Conservation (phyloP, 2,888 invertebrate genomes). For the Malthinus seriepunctatus region DNA sequence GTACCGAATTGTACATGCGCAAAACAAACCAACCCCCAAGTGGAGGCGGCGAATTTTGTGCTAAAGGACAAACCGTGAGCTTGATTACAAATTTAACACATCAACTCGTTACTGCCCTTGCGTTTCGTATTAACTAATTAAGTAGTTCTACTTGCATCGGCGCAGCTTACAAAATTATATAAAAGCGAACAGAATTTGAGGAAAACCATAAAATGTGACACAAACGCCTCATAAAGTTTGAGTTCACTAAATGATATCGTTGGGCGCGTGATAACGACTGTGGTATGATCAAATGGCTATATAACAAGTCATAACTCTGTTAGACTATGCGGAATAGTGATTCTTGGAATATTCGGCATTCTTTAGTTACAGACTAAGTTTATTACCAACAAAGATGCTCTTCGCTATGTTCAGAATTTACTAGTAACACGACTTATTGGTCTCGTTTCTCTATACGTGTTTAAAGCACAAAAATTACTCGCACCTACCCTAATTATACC, state of each 20-base stretch:
- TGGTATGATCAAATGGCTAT: conserved; percentile 49
- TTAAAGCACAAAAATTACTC: not conserved
- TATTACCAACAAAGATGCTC: conserved; percentile 41
- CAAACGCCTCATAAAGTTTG: conserved; percentile 36
- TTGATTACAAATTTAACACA: conserved; percentile 33
- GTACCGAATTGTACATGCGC: conserved; percentile 47
- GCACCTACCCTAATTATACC: not conserved
- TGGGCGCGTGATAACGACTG: conserved; percentile 45
- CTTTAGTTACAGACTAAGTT: conserved; percentile 42
- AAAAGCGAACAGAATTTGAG: conserved; percentile 14
- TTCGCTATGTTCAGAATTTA: conserved; percentile 36
- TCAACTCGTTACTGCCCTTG: conserved; percentile 20
- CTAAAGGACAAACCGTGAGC: conserved; percentile 28
- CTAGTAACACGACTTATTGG: conserved; percentile 33
- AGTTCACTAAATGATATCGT: conserved; percentile 49
- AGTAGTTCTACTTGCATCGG: conserved; percentile 12
- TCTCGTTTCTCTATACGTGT: conserved; percentile 20
- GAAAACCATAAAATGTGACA: conserved; percentile 30
- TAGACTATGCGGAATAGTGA: conserved; percentile 51
- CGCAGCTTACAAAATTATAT: conserved; percentile 1
- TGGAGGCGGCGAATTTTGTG: conserved; percentile 51
- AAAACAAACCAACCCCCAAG: conserved; percentile 43
- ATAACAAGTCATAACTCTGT: conserved; percentile 54
- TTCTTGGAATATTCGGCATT: conserved; percentile 49
- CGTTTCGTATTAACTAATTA: conserved; percentile 25